phyloP scores from a whole-genome alignment of 2,113 vertebrate species.

The Sterrhoptilus dennistouni region DNA sequence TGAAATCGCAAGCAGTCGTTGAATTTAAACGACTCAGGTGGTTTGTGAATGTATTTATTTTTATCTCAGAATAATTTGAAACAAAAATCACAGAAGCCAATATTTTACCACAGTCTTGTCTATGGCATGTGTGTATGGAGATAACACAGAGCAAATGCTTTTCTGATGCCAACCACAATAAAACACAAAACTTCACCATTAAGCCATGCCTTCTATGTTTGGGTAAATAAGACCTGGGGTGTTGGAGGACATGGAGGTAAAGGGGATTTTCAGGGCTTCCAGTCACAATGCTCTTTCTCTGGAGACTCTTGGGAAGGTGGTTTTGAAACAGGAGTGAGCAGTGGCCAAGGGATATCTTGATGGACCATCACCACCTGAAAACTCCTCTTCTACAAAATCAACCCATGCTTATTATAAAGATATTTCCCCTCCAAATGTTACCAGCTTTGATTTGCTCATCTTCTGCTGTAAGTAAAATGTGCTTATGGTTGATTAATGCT shows the following conservation, averaged over 20 bases:
- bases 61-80: constrained; percentile 33
- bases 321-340: background rate
- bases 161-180: constrained; percentile 72
- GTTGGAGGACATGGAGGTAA: background rate
- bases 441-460: background rate
- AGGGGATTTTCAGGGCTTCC: background rate
- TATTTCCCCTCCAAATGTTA: background rate
- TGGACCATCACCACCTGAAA: background rate
- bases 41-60: constrained; percentile 73
- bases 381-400: background rate
- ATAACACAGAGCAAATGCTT: constrained; percentile 47
- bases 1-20: constrained; percentile 67
- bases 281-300: background rate
- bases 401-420: background rate
- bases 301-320: background rate
- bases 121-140: constrained; percentile 44
- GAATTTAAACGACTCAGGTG: constrained; percentile 65
- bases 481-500: background rate
- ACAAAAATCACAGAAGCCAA: constrained; percentile 37
- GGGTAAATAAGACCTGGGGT: background rate
- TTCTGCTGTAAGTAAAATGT: background rate
- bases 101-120: constrained; percentile 55
- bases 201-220: constrained; percentile 62
- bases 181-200: constrained; percentile 61
- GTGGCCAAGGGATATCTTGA: background rate